phyloP scores from a whole-genome alignment of 2,888 invertebrate species.

The Stramonita haemastoma region DNA sequence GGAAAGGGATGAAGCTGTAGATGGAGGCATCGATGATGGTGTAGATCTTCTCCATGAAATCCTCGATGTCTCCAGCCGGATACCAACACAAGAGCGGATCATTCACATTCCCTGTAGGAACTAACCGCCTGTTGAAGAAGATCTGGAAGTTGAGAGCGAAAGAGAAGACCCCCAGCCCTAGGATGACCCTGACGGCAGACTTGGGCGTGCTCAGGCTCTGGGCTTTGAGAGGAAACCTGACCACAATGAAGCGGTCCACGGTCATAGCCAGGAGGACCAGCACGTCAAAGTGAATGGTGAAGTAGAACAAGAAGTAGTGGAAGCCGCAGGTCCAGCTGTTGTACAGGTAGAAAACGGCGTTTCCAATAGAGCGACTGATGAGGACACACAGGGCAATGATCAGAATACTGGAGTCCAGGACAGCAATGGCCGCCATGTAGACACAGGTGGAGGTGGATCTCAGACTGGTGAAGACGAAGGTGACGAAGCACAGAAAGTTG shows the following conservation, averaged over 20 bases:
- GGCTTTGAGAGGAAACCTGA: conserved; percentile 48
- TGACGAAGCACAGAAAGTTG: conserved; percentile 38
- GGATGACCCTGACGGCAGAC: conserved; percentile 38
- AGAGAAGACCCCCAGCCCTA: conserved; percentile 14
- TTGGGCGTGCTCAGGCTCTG: conserved; percentile 28
- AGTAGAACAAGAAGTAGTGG: conserved; percentile 47
- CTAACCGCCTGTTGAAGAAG: conserved; percentile 44
- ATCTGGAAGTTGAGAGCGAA: conserved; percentile 45
- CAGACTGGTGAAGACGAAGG: conserved; percentile 40
- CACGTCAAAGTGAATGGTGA: conserved; percentile 48
- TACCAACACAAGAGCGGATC: conserved; percentile 27
- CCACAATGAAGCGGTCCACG: conserved; percentile 48
- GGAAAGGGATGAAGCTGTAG: conserved; percentile 50
- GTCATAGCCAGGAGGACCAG: conserved; percentile 50
- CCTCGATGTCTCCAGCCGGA: conserved; percentile 24
- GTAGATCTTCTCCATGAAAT: conserved; percentile 44
- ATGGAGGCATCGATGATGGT: conserved; percentile 49
- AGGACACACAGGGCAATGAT: conserved; percentile 42
- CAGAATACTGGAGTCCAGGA: conserved; percentile 45
- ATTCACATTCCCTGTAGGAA: not conserved
- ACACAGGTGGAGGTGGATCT: conserved; percentile 46
- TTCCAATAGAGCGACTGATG: conserved; percentile 14
- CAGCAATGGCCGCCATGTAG: conserved; percentile 50
- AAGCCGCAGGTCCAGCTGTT: conserved; percentile 44
- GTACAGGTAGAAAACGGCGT: conserved; percentile 32